These are phyloP conservation scores for Otolemur crassicaudatus DNA, from an alignment of 2,797 vertebrate species.

Conservation along the genomic window DNA sequence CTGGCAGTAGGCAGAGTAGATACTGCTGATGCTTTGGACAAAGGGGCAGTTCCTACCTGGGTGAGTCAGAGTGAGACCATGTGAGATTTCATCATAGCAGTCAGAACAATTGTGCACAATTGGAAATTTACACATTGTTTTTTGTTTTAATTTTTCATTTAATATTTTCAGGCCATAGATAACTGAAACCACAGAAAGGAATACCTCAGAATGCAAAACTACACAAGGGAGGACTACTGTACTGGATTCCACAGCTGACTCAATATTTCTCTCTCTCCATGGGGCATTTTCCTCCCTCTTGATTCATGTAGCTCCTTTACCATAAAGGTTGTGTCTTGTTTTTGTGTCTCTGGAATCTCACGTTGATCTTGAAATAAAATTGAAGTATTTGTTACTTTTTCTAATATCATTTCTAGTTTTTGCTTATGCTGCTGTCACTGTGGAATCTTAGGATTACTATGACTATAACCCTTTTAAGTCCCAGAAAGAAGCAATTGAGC, in stretches of 20 bases:
- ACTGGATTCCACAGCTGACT: neutral
- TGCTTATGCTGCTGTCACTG: neutral
- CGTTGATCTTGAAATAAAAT: neutral
- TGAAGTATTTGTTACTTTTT: conserved; percentile 19
- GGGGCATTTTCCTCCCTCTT: neutral
- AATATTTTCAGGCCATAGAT: neutral
- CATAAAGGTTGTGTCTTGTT: neutral
- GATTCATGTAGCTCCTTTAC: neutral
- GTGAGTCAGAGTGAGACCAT: neutral
- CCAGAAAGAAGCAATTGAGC: neutral
- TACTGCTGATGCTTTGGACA: neutral
- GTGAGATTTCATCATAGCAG: neutral
- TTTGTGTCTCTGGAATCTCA: conserved; percentile 9
- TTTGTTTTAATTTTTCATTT: neutral
- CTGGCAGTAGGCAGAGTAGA: neutral
- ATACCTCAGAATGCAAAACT: neutral
- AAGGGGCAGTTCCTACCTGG: neutral
- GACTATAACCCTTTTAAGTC: neutral
- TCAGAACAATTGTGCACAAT: neutral
- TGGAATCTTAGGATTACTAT: neutral
- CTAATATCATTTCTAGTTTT: neutral
- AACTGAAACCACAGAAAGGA: neutral
- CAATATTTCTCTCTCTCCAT: neutral
- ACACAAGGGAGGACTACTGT: neutral
- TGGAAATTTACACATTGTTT: neutral